Evolutionary conservation across 2,888 invertebrate genomes (phyloP).

Genomic region (Hypomecis punctinalis): DNA sequence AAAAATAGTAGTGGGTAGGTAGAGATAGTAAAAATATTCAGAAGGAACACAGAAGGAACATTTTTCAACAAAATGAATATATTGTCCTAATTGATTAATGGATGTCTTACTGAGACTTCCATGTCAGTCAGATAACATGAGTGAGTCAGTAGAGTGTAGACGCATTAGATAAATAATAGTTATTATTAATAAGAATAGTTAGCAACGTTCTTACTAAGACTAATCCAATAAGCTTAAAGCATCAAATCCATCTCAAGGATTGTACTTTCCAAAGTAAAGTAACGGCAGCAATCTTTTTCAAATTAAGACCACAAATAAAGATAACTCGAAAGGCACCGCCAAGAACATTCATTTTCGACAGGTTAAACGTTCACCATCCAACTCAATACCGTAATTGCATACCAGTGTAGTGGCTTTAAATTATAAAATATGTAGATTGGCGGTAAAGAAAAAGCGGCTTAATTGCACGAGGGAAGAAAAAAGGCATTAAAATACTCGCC

Average conservation of each 20-base stretch:
- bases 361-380: slow-evolving; percentile 20
- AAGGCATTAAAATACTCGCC: slow-evolving; percentile 38
- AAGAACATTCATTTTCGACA: slow-evolving; percentile 29
- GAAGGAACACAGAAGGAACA: no score
- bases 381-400: slow-evolving; percentile 28
- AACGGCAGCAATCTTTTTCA: slow-evolving; percentile 18
- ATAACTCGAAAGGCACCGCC: slow-evolving; percentile 16
- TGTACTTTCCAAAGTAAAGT: neutral
- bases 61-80: no score
- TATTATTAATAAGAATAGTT: no score
- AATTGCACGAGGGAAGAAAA: slow-evolving; percentile 32
- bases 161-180: no score
- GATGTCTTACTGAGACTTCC: no score
- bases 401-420: slow-evolving; percentile 10
- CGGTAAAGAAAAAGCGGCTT: slow-evolving; percentile 36
- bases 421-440: slow-evolving; percentile 35
- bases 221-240: no score
- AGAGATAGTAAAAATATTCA: no score
- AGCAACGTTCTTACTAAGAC: no score
- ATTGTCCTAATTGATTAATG: no score
- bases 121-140: no score
- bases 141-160: no score
- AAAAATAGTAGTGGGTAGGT: no score
- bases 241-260: neutral
- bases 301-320: slow-evolving; percentile 20